These are phyloP conservation scores for Drosophila subpulchrella DNA, from an alignment of 1,140 invertebrate genomes.

Conservation along the genomic window DNA sequence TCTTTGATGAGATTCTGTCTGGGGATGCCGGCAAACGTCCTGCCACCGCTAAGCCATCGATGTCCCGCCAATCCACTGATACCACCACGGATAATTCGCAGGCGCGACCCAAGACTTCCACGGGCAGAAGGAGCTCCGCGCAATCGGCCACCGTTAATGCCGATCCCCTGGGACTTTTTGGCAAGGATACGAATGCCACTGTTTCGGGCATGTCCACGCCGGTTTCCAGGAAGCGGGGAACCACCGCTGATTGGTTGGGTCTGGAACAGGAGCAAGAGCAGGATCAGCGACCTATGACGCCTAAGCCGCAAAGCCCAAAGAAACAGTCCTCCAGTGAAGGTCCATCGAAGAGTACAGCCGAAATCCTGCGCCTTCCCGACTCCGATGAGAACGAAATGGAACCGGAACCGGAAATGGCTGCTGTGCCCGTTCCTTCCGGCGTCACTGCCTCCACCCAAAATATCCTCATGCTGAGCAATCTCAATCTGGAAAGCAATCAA, in stretches of 20 bases:
- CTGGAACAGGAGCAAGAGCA: constrained; percentile 38
- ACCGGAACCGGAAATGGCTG: not conserved
- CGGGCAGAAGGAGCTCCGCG: constrained; percentile 68
- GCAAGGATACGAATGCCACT: constrained; percentile 57
- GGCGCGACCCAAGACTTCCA: constrained; percentile 71
- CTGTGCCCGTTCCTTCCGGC: not conserved
- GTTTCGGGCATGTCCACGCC: constrained; percentile 72
- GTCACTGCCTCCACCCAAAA: constrained; percentile 50
- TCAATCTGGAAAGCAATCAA: constrained; percentile 84
- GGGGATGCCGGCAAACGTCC: constrained; percentile 52
- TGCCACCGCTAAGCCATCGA: constrained; percentile 56
- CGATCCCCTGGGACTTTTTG: constrained; percentile 77
- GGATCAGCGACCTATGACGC: not conserved
- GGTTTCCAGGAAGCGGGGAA: constrained; percentile 60
- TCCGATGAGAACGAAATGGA: constrained; percentile 33
- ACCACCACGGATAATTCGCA: constrained; percentile 77
- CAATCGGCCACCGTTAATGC: constrained; percentile 56
- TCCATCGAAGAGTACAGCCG: constrained; percentile 1
- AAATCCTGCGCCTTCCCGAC: constrained; percentile 42
- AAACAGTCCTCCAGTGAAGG: not conserved
- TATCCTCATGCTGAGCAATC: constrained; percentile 63
- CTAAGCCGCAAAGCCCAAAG: constrained; percentile 11
- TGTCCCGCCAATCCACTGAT: constrained; percentile 80
- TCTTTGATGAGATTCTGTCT: constrained; percentile 63
- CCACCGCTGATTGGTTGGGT: constrained; percentile 80